Conservation (phyloP, 2,888 invertebrate genomes). For the Heliconius charithonia region DNA sequence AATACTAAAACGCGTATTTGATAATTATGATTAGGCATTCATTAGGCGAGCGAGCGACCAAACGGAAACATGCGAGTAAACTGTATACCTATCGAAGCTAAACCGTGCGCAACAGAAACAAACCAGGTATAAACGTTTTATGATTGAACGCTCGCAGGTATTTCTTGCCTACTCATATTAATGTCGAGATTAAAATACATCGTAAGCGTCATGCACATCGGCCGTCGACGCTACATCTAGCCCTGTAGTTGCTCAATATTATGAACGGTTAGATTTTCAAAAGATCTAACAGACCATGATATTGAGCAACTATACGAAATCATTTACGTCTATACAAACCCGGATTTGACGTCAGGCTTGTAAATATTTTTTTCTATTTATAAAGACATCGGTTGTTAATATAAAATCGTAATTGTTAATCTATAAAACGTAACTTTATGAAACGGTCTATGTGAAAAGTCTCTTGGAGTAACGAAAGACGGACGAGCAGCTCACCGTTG, state of each 20-base stretch:
- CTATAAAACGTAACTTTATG: neutral
- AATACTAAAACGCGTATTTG: constrained; percentile 20
- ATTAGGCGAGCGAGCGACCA: constrained; percentile 36
- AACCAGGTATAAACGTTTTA: constrained; percentile 79
- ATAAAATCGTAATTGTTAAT: neutral
- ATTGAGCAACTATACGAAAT: neutral
- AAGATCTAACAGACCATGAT: no score
- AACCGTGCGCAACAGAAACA: constrained; percentile 76
- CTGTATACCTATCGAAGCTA: constrained; percentile 43
- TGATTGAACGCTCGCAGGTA: constrained; percentile 80
- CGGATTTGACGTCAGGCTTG: neutral
- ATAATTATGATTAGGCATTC: constrained; percentile 33
- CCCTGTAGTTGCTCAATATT: neutral
- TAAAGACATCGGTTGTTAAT: neutral
- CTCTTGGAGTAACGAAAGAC: constrained; percentile 65
- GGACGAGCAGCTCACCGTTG: constrained; percentile 66
- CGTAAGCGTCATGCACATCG: constrained; percentile 52
- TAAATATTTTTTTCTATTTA: neutral
- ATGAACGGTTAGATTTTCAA: neutral
- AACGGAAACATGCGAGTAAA: constrained; percentile 39
- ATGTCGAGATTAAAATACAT: constrained; percentile 78
- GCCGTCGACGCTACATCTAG: constrained; percentile 45
- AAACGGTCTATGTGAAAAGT: constrained; percentile 42
- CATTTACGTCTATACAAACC: neutral
- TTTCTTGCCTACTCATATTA: constrained; percentile 74